Base-by-base conservation (phyloP, 2,113 vertebrate genomes). In the Thomomys bottae region DNA sequence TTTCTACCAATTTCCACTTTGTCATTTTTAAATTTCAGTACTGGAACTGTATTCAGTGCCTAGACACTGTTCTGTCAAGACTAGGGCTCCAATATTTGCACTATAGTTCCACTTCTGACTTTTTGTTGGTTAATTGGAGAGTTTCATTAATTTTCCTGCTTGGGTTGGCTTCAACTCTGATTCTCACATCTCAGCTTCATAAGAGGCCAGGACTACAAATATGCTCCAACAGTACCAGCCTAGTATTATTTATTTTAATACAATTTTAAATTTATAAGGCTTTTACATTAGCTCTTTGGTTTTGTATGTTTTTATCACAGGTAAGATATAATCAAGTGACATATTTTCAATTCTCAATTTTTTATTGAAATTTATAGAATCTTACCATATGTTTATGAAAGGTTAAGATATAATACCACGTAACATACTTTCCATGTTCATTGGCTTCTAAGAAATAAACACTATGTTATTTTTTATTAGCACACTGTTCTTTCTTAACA, bases 391-490 rank as follows among this genome's bases (percentile, higher is more conserved):
- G 42, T 75, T 76, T 68, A 73, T 97, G 45, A 84, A 94, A 91
- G 83, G 54, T 92, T 95, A 76, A 94, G 95, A 90, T 26, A 84
- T 86, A 18, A 34, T 63, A 75, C 0, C 84, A 14, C 5, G 1
- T 24, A n/a, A n/a, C 38, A 45, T 45, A n/a, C 95, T 84, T 92
- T 71, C 91, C 40, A 40, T 57, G 32, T 93, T 91, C 75, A 14
- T 28, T 84, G 23, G 3, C 28, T 76, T 42, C 64, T 72, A 0
- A 1, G 57, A 71, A 36, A 80, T 87, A 97, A 95, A 91, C 68
- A 93, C 45, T 40, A 71, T 67, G 94, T 95, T 85, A 14, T 95
- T 94, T n/a, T n/a, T 95, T 89, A 71, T 78, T 72, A 85, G 76
- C 34, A 30, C 2, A 32, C 40, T 88, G 17, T 34, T 92, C 88